Base-by-base conservation (phyloP, 1,140 invertebrate species). In the Druon quercuslanigerum region DNA sequence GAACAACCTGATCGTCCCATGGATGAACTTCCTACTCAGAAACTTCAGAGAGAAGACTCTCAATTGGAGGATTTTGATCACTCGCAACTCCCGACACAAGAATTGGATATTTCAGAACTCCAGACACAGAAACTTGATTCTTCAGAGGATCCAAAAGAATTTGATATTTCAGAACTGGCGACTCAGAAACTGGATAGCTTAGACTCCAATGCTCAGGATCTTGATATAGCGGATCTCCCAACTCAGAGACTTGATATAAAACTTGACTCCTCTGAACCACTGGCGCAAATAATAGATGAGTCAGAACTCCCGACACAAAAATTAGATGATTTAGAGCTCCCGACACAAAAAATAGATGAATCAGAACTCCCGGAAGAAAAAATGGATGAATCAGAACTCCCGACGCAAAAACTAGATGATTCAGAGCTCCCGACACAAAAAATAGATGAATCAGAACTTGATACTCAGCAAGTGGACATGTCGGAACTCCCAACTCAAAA, bases 171-270 rank as follows among this genome's bases (percentile, higher is more conserved):
- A 13, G 25, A 66, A 40, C 11, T 40, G 8, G 57, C 14, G 16
- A n/a, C 60, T 8, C 33, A 66, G 33, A 66, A 66, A 11, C 20
- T 14, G 4, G 60, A 40, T 40, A 25, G 14, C 16, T 66, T n/a
- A 2, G 66, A 75, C 50, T 50, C 73, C n/a, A 16, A 73, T 20
- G 19, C 17, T 9, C 56, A 76, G 12, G 57, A 71, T 20, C 51
- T 72, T 33, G 70, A 80, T 1, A 33, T 40, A 17, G 16, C 57
- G 2, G 46, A 77, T 16, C 46, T 70, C 8, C 71, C 20, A 51
- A 66, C 60, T 5, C 60, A 66, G 16, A 13, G 33, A 4, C n/a
- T 66, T 9, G 40, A 8, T n/a, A 16, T 40, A 66, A 14, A 40
- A 40, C 14, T 66, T 13, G 60, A 66, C n/a, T 66, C 13, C 8